Percentiles rank a stretch among this genome's conserved stretches.
phyloP scores from a whole-genome alignment of 2,113 vertebrate genomes.

The Takifugu bimaculatus region DNA sequence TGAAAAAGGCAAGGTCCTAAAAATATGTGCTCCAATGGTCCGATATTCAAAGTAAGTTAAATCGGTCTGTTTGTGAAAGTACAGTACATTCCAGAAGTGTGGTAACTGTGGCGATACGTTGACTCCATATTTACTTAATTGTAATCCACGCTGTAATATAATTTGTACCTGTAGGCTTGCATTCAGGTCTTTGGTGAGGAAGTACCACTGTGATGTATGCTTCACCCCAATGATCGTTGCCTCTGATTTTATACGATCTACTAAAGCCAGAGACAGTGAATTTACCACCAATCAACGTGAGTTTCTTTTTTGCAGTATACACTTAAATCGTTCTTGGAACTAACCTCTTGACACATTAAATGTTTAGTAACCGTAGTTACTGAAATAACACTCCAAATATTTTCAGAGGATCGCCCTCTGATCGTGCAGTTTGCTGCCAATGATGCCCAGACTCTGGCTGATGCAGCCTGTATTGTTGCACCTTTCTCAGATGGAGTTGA shows the following conservation, averaged over 20 bases:
- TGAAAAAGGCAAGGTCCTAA: constrained; percentile 80
- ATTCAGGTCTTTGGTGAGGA: constrained; percentile 92
- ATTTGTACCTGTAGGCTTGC: constrained; percentile 77
- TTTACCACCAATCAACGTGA: constrained; percentile 92
- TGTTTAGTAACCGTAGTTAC: not conserved
- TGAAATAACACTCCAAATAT: not conserved
- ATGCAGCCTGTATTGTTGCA: constrained; percentile 82
- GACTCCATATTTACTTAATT: not conserved
- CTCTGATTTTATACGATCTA: constrained; percentile 88
- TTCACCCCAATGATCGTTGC: constrained; percentile 98
- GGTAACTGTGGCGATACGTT: not conserved
- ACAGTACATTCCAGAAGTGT: not conserved
- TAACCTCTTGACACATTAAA: not conserved
- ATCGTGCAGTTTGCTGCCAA: constrained; percentile 96
- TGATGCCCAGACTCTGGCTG: constrained; percentile 86
- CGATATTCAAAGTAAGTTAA: constrained; percentile 94
- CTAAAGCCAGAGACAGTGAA: constrained; percentile 95
- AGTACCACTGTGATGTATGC: constrained; percentile 90
- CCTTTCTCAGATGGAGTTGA: constrained; percentile 94
- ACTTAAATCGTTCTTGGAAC: not conserved
- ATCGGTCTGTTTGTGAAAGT: not conserved
- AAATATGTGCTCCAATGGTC: constrained; percentile 95
- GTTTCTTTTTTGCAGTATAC: not conserved
- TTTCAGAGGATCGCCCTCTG: constrained; percentile 86
- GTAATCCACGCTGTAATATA: not conserved